These are phyloP conservation scores for Catagonus wagneri DNA, from an alignment of 2,113 vertebrate genomes.

Conservation along the genomic window DNA sequence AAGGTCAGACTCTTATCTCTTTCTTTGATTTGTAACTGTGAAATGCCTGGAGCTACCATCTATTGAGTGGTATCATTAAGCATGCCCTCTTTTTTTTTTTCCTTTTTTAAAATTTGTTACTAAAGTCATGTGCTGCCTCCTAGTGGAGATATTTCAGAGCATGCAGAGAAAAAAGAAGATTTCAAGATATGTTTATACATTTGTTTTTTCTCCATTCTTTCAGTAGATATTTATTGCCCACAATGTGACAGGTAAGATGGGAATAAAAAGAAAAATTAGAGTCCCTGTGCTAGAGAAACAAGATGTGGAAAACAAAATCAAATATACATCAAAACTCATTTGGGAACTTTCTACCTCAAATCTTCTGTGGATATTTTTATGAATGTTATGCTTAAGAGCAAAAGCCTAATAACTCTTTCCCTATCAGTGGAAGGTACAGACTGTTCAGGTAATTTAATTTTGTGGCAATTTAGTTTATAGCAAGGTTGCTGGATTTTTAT, in stretches of 20 bases:
- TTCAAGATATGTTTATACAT: not conserved
- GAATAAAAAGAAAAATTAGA: not conserved
- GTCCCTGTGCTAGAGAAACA: not conserved
- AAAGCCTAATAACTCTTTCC: not conserved
- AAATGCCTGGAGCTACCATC: not conserved
- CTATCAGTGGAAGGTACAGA: not conserved
- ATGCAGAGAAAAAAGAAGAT: slow-evolving; percentile 1
- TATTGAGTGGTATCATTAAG: not conserved
- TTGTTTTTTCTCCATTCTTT: not conserved
- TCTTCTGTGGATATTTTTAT: not conserved
- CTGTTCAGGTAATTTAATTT: not conserved
- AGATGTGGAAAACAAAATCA: not conserved
- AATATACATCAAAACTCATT: not conserved
- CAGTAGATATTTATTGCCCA: not conserved
- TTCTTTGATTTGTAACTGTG: not conserved
- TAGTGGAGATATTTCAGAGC: slow-evolving; percentile 57
- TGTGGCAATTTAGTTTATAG: too few species aligned
- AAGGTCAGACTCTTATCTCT: not conserved
- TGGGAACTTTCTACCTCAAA: not conserved
- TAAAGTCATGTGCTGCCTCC: slow-evolving; percentile 66
- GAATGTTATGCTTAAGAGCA: not conserved
- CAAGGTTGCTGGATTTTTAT: not conserved
- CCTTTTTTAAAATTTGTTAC: not conserved
- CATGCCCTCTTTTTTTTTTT: not conserved
- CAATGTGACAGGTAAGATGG: not conserved